Percentiles rank a stretch among this genome's conserved stretches.
Conservation (phyloP, 2,113 vertebrate genomes). For the Ammospiza nelsoni region DNA sequence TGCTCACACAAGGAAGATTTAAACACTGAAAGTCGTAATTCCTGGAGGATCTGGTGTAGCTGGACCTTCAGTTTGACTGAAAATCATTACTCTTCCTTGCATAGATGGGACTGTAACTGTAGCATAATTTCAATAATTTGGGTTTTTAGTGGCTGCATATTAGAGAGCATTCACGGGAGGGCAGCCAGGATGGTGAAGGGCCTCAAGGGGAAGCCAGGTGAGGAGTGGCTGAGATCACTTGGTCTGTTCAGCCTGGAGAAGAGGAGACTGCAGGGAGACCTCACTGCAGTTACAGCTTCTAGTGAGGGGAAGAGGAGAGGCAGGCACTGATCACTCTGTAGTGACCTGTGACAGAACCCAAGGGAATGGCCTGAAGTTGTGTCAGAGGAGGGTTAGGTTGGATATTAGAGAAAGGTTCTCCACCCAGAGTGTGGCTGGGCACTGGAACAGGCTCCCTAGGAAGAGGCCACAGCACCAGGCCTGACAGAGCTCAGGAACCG, state of each 20-base stretch:
- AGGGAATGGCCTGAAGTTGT: neutral
- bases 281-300: neutral
- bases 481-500: accelerated
- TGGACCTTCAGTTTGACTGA: neutral
- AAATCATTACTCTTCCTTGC: neutral
- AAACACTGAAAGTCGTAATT: neutral
- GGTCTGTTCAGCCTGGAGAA: neutral
- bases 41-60: neutral
- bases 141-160: neutral
- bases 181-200: neutral
- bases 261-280: neutral
- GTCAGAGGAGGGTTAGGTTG: neutral
- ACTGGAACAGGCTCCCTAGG: neutral
- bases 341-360: neutral
- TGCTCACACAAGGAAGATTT: neutral
- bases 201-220: neutral
- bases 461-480: neutral
- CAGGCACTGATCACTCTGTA: neutral
- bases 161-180: neutral
- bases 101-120: neutral
- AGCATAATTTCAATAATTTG: neutral
- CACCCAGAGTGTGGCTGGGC: accelerated
- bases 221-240: neutral
- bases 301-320: accelerated
- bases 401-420: neutral